phyloP scores from a whole-genome alignment of 2,113 vertebrate species.

The Seriola aureovittata region DNA sequence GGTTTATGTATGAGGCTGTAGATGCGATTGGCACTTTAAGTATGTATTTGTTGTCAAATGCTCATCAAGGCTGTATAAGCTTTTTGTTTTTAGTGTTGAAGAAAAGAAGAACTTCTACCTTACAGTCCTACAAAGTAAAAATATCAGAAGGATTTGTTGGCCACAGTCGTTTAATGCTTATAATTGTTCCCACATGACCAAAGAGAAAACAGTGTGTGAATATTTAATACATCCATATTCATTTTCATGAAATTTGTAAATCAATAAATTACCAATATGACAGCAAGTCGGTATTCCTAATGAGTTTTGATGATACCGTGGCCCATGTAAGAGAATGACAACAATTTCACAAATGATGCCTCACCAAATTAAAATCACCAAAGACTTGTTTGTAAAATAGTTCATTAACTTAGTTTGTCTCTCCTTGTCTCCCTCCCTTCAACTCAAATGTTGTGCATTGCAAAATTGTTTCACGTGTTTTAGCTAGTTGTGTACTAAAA shows the following conservation, averaged over 20 bases:
- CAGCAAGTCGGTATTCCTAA: neutral
- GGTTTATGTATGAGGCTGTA: neutral
- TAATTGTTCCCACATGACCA: conserved; percentile 8
- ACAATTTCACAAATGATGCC: conserved; percentile 13
- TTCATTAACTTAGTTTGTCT: conserved; percentile 7
- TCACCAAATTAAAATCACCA: conserved; percentile 37
- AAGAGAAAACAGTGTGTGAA: conserved; percentile 14
- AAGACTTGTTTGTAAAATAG: conserved; percentile 25
- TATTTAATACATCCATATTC: conserved; percentile 8
- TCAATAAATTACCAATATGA: conserved; percentile 3
- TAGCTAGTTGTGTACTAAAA: conserved; percentile 6
- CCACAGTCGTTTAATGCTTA: neutral
- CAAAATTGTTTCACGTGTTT: conserved; percentile 6
- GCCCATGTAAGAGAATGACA: neutral
- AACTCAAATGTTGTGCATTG: conserved; percentile 27
- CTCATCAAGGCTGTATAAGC: neutral
- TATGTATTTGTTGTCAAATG: neutral
- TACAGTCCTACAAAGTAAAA: neutral
- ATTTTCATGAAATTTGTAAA: conserved; percentile 9
- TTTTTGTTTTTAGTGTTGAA: conserved; percentile 8
- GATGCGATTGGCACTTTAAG: neutral
- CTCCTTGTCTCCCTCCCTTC: conserved; percentile 13
- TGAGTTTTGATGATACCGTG: conserved; percentile 1
- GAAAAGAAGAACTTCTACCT: neutral
- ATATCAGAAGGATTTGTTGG: neutral